Conservation (phyloP, 2,113 vertebrate genomes). For the Sciurus niger region DNA sequence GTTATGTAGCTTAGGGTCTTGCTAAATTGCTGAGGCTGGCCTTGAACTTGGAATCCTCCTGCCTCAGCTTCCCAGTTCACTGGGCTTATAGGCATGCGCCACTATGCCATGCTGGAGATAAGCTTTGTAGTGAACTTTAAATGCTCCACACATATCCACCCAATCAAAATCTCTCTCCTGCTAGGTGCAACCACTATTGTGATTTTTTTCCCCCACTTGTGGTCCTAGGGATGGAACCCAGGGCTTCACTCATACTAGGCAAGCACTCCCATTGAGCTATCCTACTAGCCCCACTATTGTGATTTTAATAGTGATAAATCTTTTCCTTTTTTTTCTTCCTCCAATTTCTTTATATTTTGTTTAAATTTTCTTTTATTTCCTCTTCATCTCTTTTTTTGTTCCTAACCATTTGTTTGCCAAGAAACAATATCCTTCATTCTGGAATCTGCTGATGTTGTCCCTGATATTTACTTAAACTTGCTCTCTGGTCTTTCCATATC, state of each 20-base stretch:
- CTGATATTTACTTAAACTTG: background rate
- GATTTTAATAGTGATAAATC: background rate
- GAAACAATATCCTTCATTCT: background rate
- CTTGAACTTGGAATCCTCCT: background rate
- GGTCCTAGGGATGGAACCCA: no score
- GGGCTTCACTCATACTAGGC: background rate
- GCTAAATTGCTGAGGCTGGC: background rate
- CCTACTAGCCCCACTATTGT: background rate
- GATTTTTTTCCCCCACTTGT: background rate
- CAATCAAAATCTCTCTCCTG: background rate
- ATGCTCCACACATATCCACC: background rate
- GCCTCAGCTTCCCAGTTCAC: background rate
- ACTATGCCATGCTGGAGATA: background rate
- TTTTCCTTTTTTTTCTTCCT: background rate
- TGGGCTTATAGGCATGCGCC: background rate
- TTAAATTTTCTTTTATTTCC: background rate
- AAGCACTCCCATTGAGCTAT: background rate
- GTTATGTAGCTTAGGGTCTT: background rate
- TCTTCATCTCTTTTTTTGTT: background rate
- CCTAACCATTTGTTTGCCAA: background rate
- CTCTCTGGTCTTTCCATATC: background rate
- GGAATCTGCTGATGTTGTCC: background rate
- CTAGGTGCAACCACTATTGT: background rate
- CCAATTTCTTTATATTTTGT: background rate
- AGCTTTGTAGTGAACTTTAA: background rate